phyloP scores from a whole-genome alignment of 2,888 invertebrate species.

The Myathropa florea region DNA sequence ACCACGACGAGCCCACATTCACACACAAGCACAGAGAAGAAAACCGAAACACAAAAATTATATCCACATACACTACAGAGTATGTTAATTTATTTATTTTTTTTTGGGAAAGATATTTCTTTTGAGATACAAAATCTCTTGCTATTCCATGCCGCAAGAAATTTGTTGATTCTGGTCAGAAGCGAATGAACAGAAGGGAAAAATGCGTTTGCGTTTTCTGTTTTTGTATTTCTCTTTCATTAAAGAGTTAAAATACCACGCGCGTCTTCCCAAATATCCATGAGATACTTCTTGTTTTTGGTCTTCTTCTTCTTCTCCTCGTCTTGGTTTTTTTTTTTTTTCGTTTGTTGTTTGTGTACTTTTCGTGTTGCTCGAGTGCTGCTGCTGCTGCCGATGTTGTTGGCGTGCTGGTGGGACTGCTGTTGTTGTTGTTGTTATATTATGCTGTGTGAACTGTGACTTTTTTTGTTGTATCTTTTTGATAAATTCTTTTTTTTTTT shows the following conservation, averaged over 20 bases:
- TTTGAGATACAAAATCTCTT: conserved; percentile 49
- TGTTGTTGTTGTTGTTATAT: background rate
- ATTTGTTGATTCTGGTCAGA: conserved; percentile 36
- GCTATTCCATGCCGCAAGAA: conserved; percentile 73
- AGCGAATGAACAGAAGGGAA: conserved; percentile 4
- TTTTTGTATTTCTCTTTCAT: conserved; percentile 14
- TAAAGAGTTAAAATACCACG: conserved; percentile 37
- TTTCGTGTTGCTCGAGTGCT: conserved; percentile 1
- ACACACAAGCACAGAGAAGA: background rate
- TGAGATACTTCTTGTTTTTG: conserved; percentile 6
- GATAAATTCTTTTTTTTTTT: background rate
- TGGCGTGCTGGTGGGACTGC: background rate
- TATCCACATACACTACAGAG: background rate
- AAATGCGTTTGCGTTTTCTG: conserved; percentile 4
- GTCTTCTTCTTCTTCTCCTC: background rate
- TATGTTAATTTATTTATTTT: background rate
- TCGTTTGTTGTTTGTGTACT: background rate
- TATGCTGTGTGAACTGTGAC: background rate
- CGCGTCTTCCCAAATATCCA: conserved; percentile 40
- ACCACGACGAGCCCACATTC: background rate
- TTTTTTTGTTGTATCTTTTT: background rate
- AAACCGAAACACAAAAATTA: background rate
- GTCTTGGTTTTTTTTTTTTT: background rate
- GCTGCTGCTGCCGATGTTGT: background rate
- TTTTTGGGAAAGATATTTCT: background rate